These are phyloP conservation scores for Grapholita molesta DNA, from an alignment of 1,140 invertebrate genomes.

Conservation along the genomic window DNA sequence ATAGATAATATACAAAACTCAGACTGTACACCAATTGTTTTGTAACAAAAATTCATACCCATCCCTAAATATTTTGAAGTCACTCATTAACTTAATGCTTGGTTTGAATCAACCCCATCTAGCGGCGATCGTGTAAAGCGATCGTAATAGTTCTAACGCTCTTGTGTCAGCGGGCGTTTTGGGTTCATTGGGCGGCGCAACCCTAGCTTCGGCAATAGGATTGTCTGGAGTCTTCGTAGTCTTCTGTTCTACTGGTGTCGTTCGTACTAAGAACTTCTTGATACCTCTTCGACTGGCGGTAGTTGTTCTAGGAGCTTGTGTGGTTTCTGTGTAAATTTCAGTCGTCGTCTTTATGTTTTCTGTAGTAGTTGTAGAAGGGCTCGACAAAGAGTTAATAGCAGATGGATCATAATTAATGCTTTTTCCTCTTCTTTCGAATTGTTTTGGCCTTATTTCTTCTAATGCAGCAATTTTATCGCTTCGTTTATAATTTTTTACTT, in stretches of 20 bases:
- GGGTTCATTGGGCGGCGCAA: conserved; percentile 58
- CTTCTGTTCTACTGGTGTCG: conserved; percentile 40
- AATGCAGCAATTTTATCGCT: conserved; percentile 50
- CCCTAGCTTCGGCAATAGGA: conserved; percentile 69
- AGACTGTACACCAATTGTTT: conserved; percentile 3
- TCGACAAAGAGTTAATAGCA: conserved; percentile 58
- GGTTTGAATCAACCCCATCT: conserved; percentile 79
- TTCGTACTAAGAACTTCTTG: conserved; percentile 43
- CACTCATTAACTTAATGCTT: conserved; percentile 5
- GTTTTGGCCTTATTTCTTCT: conserved; percentile 32
- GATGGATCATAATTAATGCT: conserved; percentile 56
- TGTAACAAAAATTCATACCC: background rate
- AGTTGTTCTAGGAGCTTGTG: conserved; percentile 48
- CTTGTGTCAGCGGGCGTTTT: conserved; percentile 82
- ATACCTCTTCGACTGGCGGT: conserved; percentile 34
- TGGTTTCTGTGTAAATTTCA: conserved; percentile 23
- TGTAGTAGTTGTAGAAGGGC: conserved; percentile 43
- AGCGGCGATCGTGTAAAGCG: conserved; percentile 89
- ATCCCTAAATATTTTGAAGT: conserved; percentile 6
- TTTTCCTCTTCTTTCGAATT: conserved; percentile 56
- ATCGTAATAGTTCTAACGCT: conserved; percentile 88
- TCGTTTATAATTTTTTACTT: conserved; percentile 40
- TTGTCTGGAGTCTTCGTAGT: conserved; percentile 39
- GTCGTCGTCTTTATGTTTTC: conserved; percentile 38
- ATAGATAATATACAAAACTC: background rate